A percentile compares a stretch with the other conserved stretches of the same genome.
phyloP scores from a whole-genome alignment of 2,797 vertebrate species.

The Huso huso region DNA sequence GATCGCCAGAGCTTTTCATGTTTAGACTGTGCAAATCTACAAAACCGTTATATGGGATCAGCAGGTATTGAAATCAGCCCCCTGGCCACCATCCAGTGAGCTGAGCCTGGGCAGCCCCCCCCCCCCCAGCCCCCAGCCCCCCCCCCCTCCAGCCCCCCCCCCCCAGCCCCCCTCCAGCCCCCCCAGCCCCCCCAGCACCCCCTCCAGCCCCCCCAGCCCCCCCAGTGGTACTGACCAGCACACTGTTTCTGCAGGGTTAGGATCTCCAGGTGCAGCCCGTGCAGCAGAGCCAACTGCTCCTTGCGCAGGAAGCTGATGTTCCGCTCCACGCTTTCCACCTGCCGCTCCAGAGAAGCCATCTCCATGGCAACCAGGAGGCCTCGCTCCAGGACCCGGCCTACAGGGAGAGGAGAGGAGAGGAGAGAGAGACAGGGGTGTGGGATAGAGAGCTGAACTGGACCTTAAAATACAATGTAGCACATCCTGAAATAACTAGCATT shows the following conservation, averaged over 20 bases:
- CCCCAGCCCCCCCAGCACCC: too few relatives aligned
- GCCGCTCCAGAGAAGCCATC: slow-evolving; percentile 72
- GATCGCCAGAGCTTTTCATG: too few relatives aligned
- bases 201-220: too few relatives aligned
- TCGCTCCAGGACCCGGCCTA: slow-evolving; percentile 32
- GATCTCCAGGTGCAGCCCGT: slow-evolving; percentile 89
- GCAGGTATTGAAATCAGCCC: too few relatives aligned
- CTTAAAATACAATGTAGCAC: neutral
- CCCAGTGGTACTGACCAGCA: slow-evolving; percentile 64
- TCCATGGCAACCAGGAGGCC: slow-evolving; percentile 61
- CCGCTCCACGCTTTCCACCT: slow-evolving; percentile 84
- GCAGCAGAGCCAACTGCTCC: slow-evolving; percentile 77
- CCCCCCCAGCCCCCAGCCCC: too few relatives aligned
- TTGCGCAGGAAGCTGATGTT: slow-evolving; percentile 83
- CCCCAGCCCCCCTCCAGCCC: too few relatives aligned
- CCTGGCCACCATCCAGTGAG: too few relatives aligned
- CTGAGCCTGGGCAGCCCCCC: too few relatives aligned
- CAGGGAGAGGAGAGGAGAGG: slow-evolving; percentile 8
- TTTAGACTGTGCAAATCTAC: too few relatives aligned
- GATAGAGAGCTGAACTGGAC: neutral
- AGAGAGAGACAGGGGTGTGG: slow-evolving; percentile 3
- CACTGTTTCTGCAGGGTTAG: slow-evolving; percentile 90
- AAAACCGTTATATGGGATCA: too few relatives aligned
- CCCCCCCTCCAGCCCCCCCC: too few relatives aligned
- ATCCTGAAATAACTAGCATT: too few relatives aligned